Percentiles rank a stretch among this genome's conserved stretches.
phyloP scores from a whole-genome alignment of 2,888 invertebrate genomes.

The Aporophyla nigra region DNA sequence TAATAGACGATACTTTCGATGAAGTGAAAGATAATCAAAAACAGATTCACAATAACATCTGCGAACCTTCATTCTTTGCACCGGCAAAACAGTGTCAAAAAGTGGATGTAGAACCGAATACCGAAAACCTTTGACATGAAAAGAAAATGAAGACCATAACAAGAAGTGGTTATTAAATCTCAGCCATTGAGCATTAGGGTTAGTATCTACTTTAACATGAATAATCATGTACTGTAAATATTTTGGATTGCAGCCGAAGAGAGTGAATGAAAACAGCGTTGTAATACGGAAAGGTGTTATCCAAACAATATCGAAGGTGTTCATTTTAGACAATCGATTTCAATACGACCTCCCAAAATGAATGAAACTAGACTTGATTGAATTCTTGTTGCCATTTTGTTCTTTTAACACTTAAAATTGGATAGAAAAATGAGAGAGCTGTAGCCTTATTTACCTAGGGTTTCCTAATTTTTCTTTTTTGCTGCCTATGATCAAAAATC shows the following conservation, averaged over 20 bases:
- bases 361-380: slow-evolving; percentile 10
- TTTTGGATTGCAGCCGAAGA: slow-evolving; percentile 19
- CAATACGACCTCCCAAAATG: background rate
- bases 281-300: slow-evolving; percentile 30
- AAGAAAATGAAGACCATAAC: slow-evolving; percentile 33
- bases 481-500: background rate
- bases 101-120: slow-evolving; percentile 35
- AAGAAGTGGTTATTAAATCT: slow-evolving; percentile 36
- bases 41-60: background rate
- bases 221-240: slow-evolving; percentile 32
- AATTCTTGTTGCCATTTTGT: background rate
- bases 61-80: slow-evolving; percentile 18
- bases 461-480: background rate
- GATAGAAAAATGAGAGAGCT: background rate
- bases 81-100: slow-evolving; percentile 35
- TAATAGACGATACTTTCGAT: background rate
- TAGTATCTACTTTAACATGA: slow-evolving; percentile 21
- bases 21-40: slow-evolving; percentile 13
- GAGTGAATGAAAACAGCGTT: slow-evolving; percentile 34
- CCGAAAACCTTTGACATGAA: slow-evolving; percentile 44
- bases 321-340: background rate
- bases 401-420: background rate
- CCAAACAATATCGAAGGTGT: slow-evolving; percentile 43
- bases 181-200: slow-evolving; percentile 30
- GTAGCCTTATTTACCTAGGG: background rate